These are phyloP conservation scores for Capreolus pygargus DNA, from an alignment of 2,113 vertebrate species.

Conservation along the genomic window DNA sequence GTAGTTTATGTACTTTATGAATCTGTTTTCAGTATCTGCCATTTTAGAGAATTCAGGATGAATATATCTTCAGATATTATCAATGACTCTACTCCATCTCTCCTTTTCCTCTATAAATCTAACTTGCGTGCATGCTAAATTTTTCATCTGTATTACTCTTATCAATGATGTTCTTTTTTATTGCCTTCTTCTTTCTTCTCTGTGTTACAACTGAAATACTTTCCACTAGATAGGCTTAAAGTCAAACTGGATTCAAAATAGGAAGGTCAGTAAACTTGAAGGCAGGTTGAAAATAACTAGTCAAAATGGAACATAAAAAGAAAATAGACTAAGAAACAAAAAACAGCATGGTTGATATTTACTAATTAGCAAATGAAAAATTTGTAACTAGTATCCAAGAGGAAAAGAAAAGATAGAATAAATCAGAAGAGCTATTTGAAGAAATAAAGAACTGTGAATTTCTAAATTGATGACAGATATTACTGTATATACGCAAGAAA, in stretches of 20 bases:
- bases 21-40: not conserved
- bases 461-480: not conserved
- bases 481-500: not conserved
- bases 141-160: not conserved
- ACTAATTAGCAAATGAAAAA: not conserved
- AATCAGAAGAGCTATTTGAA: not conserved
- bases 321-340: not conserved
- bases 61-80: not conserved
- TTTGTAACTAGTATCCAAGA: not conserved
- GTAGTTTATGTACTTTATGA: not conserved
- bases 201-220: not conserved
- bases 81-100: not conserved
- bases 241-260: not conserved
- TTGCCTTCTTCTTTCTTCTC: not conserved
- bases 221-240: not conserved
- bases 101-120: not conserved
- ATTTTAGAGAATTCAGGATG: not conserved
- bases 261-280: not conserved
- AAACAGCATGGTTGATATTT: not conserved
- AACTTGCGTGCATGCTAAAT: not conserved
- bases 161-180: not conserved
- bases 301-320: not conserved
- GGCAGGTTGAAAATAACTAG: not conserved
- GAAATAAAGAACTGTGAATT: not conserved
- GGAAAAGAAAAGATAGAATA: not conserved